These are phyloP conservation scores for Zaprionus capensis DNA, from an alignment of 1,140 invertebrate genomes.

Conservation along the genomic window DNA sequence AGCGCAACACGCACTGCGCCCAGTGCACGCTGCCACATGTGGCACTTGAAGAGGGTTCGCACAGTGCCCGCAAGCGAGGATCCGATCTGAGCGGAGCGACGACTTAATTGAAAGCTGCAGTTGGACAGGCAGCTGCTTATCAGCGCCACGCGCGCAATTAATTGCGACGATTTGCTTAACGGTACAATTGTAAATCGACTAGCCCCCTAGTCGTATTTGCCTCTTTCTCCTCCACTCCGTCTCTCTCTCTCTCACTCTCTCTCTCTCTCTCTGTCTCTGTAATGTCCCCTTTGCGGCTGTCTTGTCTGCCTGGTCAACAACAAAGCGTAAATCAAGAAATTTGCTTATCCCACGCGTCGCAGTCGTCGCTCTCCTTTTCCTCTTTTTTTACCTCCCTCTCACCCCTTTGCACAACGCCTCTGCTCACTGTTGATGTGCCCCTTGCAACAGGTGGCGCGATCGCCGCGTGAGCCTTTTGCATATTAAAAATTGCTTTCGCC, in stretches of 20 bases:
- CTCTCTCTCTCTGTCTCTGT: not conserved
- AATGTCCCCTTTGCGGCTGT: conserved; percentile 14
- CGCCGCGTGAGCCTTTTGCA: conserved; percentile 55
- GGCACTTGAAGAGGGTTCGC: not conserved
- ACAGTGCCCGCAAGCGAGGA: not conserved
- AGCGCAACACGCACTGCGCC: conserved; percentile 27
- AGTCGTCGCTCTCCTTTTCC: not conserved
- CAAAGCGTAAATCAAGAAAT: conserved; percentile 76
- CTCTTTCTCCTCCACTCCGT: not conserved
- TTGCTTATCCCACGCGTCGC: conserved; percentile 72
- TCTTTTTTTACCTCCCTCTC: too few species aligned
- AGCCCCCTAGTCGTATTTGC: not conserved
- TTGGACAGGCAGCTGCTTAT: conserved; percentile 52
- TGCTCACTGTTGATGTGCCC: not conserved
- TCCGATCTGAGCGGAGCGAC: conserved; percentile 5
- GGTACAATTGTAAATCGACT: conserved; percentile 60
- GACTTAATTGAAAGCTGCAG: conserved; percentile 50
- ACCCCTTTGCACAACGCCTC: too few species aligned
- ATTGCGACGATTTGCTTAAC: conserved; percentile 67
- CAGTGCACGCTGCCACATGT: not conserved
- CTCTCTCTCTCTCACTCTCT: not conserved
- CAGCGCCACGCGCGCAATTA: conserved; percentile 63
- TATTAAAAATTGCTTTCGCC: conserved; percentile 47
- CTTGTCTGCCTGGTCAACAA: conserved; percentile 48
- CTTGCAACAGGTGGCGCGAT: conserved; percentile 49